Evolutionary conservation across 2,888 invertebrate genomes (phyloP).

Genomic region (Trichogramma evanescens): DNA sequence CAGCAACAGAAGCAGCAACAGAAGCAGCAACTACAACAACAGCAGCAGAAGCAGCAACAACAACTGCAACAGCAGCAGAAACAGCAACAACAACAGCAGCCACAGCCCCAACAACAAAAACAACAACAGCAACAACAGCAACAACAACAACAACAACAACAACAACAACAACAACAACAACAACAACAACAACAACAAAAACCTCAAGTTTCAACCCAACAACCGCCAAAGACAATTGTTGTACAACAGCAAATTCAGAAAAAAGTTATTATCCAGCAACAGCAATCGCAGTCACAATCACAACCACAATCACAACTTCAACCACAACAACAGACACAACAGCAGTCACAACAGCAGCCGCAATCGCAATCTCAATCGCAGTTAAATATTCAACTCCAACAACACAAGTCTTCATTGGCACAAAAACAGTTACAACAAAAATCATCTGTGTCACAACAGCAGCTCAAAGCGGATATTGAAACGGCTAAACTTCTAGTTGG

Average conservation of each 20-base stretch:
- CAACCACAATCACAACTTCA: constrained; percentile 1
- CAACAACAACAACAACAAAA: constrained; percentile 14
- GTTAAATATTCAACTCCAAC: too few relatives aligned
- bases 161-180: not conserved
- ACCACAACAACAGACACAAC: not conserved
- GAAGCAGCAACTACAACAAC: not conserved
- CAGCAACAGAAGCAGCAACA: too few relatives aligned
- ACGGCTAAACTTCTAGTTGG: constrained; percentile 1
- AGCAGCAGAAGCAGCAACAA: not conserved
- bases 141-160: constrained; percentile 28
- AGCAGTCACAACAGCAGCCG: not conserved
- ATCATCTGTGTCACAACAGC: constrained; percentile 23
- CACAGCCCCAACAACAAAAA: constrained; percentile 18
- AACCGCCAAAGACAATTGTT: too few relatives aligned
- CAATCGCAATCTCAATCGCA: constrained; percentile 13
- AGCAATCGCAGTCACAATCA: not conserved
- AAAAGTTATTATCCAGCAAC: too few relatives aligned
- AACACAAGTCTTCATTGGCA: constrained; percentile 2
- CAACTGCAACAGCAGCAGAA: constrained; percentile 4
- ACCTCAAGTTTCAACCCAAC: constrained; percentile 26
- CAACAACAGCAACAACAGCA: constrained; percentile 16
- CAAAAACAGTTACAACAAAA: constrained; percentile 24
- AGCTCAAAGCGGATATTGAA: not conserved
- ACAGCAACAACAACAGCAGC: constrained; percentile 19
- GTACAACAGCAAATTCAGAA: too few relatives aligned